Evolutionary conservation across 2,888 invertebrate species (phyloP).

Genomic region (Pedicia rivosa): DNA sequence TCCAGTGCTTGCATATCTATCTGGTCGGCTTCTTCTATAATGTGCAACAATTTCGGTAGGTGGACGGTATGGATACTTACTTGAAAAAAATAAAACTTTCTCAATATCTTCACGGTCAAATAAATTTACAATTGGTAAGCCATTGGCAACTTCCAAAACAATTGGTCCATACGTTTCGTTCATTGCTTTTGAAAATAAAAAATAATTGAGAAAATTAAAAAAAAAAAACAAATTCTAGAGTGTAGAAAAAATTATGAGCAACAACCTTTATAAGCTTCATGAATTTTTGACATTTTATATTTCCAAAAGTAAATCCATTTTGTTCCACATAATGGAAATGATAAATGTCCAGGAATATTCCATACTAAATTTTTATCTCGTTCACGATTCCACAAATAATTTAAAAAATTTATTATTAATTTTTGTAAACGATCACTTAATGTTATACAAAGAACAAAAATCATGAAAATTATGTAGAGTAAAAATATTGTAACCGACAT

Average conservation of each 20-base stretch:
- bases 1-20: constrained; percentile 66
- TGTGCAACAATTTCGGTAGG: constrained; percentile 65
- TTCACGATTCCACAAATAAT: too few relatives aligned
- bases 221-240: neutral
- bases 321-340: constrained; percentile 60
- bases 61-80: constrained; percentile 63
- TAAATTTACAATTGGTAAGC: constrained; percentile 54
- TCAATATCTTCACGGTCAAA: constrained; percentile 57
- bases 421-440: too few relatives aligned
- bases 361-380: constrained; percentile 16
- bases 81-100: constrained; percentile 52
- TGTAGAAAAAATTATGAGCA: neutral
- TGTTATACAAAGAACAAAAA: constrained; percentile 1
- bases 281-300: constrained; percentile 56
- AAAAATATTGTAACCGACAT: constrained; percentile 1
- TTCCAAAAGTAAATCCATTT: constrained; percentile 60
- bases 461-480: constrained; percentile 2
- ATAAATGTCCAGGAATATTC: constrained; percentile 55
- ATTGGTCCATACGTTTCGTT: constrained; percentile 57
- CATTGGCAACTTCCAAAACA: constrained; percentile 61
- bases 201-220: neutral
- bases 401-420: neutral
- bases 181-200: constrained; percentile 38
- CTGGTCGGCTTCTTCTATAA: constrained; percentile 56
- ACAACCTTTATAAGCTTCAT: constrained; percentile 65